Percentiles rank a stretch among this genome's conserved stretches.
These are phyloP conservation scores for Apodemus agrarius DNA, from an alignment of 2,797 vertebrate species.

Conservation along the genomic window DNA sequence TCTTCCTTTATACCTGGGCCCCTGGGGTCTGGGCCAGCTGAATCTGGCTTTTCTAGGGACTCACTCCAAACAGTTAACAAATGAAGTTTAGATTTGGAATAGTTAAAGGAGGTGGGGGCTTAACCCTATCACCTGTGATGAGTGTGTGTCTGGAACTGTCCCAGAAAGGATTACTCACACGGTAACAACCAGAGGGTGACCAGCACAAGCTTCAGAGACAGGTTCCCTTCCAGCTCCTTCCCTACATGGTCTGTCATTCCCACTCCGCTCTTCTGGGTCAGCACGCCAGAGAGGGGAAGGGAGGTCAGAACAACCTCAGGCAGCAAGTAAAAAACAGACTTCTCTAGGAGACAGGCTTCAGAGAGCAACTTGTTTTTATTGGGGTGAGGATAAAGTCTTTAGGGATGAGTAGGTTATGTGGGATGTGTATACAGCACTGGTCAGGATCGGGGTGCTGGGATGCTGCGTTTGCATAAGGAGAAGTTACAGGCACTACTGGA, in stretches of 20 bases:
- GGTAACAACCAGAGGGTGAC: accelerated
- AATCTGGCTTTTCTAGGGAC: not conserved
- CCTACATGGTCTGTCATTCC: not conserved
- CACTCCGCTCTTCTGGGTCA: not conserved
- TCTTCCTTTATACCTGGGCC: not conserved
- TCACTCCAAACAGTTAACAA: not conserved
- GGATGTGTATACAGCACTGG: too few relatives aligned
- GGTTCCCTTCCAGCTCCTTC: not conserved
- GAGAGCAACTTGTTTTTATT: not conserved
- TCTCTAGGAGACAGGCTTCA: not conserved
- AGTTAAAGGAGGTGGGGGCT: not conserved
- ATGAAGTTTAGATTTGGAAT: not conserved
- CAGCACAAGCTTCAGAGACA: not conserved
- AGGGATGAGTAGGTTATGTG: too few relatives aligned
- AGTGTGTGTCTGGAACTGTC: not conserved
- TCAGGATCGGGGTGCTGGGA: too few relatives aligned
- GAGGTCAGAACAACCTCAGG: not conserved
- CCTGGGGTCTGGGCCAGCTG: not conserved
- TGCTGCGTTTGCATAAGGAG: too few relatives aligned
- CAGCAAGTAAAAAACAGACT: not conserved
- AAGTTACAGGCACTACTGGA: too few relatives aligned
- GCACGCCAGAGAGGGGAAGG: not conserved
- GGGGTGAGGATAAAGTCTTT: too few relatives aligned
- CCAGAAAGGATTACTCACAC: not conserved
- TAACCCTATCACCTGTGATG: not conserved